Percentiles rank a stretch among this genome's conserved stretches.
Conservation (phyloP, 2,888 invertebrate genomes). For the Ganaspis brasiliensis region DNA sequence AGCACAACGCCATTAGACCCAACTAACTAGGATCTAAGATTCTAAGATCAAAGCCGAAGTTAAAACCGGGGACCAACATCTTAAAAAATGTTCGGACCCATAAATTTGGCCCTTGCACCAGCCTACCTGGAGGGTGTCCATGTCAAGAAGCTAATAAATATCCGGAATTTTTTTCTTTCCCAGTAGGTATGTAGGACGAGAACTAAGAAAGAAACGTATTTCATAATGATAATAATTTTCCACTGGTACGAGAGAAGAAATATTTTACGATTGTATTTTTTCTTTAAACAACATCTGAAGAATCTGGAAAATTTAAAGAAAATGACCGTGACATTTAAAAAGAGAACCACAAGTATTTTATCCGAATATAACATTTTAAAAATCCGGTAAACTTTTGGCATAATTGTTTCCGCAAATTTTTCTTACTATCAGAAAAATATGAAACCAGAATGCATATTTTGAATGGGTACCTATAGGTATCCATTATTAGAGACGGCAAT, state of each 20-base stretch:
- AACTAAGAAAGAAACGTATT: not conserved
- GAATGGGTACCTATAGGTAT: too few species aligned
- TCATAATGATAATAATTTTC: not conserved
- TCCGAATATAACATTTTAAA: too few species aligned
- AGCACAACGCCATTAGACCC: constrained; percentile 37
- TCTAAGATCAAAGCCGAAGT: constrained; percentile 57
- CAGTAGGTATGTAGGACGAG: not conserved
- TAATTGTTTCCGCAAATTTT: too few species aligned
- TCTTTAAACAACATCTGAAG: too few species aligned
- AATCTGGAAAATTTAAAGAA: too few species aligned
- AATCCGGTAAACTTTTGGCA: too few species aligned
- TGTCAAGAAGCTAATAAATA: constrained; percentile 12
- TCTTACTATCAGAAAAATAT: too few species aligned
- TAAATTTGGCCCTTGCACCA: constrained; percentile 43
- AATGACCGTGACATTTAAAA: too few species aligned
- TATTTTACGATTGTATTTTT: not conserved
- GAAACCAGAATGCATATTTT: too few species aligned
- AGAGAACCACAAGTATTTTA: too few species aligned
- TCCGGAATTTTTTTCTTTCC: constrained; percentile 19
- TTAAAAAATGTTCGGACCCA: constrained; percentile 43
- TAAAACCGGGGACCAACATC: constrained; percentile 40
- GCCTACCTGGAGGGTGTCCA: not conserved
- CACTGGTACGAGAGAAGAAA: not conserved
- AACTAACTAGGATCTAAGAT: constrained; percentile 54
- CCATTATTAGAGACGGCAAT: too few species aligned